A percentile compares a stretch with the other conserved stretches of the same genome.
Conservation (phyloP, 2,797 vertebrate species). For the Hylomyscus alleni region DNA sequence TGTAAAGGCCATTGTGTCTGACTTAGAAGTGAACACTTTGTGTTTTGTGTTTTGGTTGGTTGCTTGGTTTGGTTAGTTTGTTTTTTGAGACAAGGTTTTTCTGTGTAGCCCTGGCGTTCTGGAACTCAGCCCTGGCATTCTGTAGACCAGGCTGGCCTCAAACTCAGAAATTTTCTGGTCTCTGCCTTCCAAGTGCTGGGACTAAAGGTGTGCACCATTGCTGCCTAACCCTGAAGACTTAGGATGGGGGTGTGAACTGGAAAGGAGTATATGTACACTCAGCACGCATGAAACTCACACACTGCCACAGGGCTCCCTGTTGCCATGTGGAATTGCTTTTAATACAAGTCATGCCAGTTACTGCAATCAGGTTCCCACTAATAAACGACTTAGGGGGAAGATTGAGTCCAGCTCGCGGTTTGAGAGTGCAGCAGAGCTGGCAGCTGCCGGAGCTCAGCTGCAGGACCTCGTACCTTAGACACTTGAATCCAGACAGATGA, state of each 20-base stretch:
- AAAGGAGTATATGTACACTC: fast-evolving
- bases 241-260: fast-evolving
- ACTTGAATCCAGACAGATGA: neutral
- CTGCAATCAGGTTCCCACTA: neutral
- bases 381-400: too few species aligned
- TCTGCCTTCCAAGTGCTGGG: neutral
- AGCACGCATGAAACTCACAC: fast-evolving
- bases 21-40: neutral
- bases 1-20: neutral
- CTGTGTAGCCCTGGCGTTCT: too few species aligned
- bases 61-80: neutral
- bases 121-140: too few species aligned
- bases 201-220: neutral
- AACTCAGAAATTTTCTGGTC: neutral
- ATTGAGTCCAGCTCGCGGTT: too few species aligned
- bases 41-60: neutral
- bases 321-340: neutral
- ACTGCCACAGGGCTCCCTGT: neutral
- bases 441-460: neutral
- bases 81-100: neutral
- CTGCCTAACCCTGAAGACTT: neutral
- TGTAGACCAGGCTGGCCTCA: neutral
- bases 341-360: neutral
- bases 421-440: neutral
- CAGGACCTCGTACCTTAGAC: neutral